phyloP scores from a whole-genome alignment of 2,797 vertebrate species.

The Chloroceryle amazona region DNA sequence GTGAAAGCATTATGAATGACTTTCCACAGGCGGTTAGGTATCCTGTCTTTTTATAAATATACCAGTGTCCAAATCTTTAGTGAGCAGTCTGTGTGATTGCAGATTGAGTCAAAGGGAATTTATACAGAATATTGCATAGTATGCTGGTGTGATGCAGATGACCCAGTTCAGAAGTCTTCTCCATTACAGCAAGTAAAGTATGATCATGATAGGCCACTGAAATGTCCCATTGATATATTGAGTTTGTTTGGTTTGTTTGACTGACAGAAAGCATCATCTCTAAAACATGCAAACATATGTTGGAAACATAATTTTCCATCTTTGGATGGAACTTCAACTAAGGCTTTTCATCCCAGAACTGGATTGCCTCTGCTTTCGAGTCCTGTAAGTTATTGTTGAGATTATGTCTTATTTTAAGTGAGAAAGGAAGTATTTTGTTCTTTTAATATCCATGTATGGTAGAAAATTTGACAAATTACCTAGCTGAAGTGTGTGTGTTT shows the following conservation, averaged over 20 bases:
- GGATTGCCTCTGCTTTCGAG: conserved; percentile 98
- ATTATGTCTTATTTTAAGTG: neutral
- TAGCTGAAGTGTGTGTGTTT: neutral
- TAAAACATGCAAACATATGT: conserved; percentile 90
- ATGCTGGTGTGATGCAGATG: neutral
- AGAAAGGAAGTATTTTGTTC: neutral
- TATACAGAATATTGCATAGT: neutral
- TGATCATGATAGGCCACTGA: neutral
- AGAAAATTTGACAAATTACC: neutral
- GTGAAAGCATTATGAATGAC: too few relatives aligned
- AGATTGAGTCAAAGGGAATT: neutral
- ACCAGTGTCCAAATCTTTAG: neutral
- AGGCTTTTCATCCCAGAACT: conserved; percentile 97
- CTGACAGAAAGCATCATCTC: conserved; percentile 83
- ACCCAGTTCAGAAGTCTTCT: neutral
- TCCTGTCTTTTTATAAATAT: neutral
- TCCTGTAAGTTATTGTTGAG: conserved; percentile 87
- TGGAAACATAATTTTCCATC: conserved; percentile 92
- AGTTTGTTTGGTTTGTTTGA: conserved; percentile 33
- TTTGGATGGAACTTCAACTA: conserved; percentile 91
- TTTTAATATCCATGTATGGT: neutral
- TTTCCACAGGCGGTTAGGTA: neutral
- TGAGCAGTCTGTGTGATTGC: neutral
- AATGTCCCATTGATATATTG: neutral
- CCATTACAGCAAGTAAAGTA: neutral